Conservation (phyloP, 2,888 invertebrate genomes). For the Spilarctia lutea region DNA sequence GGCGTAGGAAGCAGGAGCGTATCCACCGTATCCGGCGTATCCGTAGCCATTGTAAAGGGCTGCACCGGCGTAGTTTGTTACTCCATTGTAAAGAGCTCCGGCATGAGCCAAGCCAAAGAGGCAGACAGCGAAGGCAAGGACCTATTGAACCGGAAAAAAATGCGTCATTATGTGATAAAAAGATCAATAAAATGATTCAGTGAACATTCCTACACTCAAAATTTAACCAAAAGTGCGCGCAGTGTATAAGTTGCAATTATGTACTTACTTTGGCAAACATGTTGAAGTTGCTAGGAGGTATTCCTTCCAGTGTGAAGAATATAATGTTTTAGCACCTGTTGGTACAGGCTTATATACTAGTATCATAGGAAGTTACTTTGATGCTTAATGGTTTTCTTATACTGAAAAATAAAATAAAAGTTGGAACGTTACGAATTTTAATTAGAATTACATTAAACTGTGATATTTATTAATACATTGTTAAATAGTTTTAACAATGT, state of each 20-base stretch:
- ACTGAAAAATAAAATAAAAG: slow-evolving; percentile 59
- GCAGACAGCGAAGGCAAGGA: slow-evolving; percentile 61
- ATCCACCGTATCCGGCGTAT: slow-evolving; percentile 23
- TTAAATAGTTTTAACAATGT: slow-evolving; percentile 5
- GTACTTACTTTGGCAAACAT: slow-evolving; percentile 72
- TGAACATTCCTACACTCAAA: neutral
- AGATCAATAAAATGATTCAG: neutral
- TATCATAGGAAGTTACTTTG: slow-evolving; percentile 65
- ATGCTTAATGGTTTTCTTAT: slow-evolving; percentile 68
- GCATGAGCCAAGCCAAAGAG: slow-evolving; percentile 64
- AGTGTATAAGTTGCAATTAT: slow-evolving; percentile 14
- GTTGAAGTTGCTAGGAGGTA: slow-evolving; percentile 52
- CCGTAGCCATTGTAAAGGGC: slow-evolving; percentile 27
- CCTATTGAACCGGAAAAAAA: slow-evolving; percentile 45
- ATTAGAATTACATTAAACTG: slow-evolving; percentile 61
- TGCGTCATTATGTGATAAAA: neutral
- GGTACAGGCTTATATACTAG: slow-evolving; percentile 72
- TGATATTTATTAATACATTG: slow-evolving; percentile 51
- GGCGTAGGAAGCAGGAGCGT: slow-evolving; percentile 45
- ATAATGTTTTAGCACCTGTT: slow-evolving; percentile 66
- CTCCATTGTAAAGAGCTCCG: slow-evolving; percentile 52
- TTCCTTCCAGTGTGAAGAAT: slow-evolving; percentile 65
- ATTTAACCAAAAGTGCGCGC: neutral
- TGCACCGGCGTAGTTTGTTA: slow-evolving; percentile 27
- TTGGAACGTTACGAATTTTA: slow-evolving; percentile 72